A percentile compares a stretch with the other conserved stretches of the same genome.
phyloP scores from a whole-genome alignment of 2,113 vertebrate species.

The Cisticola juncidis region DNA sequence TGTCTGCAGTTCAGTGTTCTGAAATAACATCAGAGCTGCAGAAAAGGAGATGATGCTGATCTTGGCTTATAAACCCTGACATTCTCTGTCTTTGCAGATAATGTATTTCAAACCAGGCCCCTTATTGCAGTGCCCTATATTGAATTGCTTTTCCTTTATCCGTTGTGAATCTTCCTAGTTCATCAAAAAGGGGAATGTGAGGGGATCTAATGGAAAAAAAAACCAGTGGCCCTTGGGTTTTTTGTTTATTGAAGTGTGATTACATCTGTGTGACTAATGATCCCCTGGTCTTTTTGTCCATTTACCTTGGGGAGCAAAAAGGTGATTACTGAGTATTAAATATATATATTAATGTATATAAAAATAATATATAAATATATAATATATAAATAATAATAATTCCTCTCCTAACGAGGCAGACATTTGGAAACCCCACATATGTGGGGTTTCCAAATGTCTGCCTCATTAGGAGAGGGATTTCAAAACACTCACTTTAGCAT shows the following conservation, averaged over 20 bases:
- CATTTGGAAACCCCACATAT: too few species aligned
- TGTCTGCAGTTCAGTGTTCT: neutral
- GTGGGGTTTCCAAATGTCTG: neutral
- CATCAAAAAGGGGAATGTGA: conserved; percentile 6
- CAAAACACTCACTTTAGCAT: neutral
- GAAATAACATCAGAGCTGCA: neutral
- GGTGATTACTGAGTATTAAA: neutral
- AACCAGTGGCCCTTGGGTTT: neutral
- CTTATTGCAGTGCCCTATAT: neutral
- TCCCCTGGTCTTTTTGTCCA: neutral
- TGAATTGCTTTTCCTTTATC: conserved; percentile 56
- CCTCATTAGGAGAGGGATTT: neutral
- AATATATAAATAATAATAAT: too few species aligned
- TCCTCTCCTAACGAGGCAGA: too few species aligned
- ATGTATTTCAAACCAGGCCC: conserved; percentile 31
- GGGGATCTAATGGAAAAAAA: neutral
- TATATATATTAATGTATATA: too few species aligned
- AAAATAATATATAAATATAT: too few species aligned
- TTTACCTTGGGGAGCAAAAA: neutral
- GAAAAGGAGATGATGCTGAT: conserved; percentile 46
- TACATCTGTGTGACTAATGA: neutral
- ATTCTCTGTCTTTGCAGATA: conserved; percentile 34
- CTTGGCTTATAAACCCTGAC: conserved; percentile 46
- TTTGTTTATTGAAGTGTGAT: conserved; percentile 2
- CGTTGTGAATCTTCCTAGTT: conserved; percentile 44